phyloP scores from a whole-genome alignment of 2,888 invertebrate genomes.

The Teinopalpus imperialis region DNA sequence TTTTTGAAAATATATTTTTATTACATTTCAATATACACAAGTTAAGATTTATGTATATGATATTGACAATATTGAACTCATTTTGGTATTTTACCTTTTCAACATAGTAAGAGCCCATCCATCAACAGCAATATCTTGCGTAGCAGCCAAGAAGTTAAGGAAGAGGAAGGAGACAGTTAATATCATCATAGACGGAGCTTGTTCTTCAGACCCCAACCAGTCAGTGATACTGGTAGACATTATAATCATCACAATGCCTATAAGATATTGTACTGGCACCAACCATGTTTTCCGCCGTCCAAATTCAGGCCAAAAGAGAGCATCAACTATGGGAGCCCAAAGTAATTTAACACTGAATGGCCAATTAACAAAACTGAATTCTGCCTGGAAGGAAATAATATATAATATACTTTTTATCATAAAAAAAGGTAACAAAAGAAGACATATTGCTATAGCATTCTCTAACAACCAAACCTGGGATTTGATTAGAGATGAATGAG shows the following conservation, averaged over 20 bases:
- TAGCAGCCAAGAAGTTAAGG: constrained; percentile 97
- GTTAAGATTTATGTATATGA: too few species aligned
- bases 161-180: constrained; percentile 94
- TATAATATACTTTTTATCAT: too few species aligned
- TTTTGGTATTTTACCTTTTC: constrained; percentile 83
- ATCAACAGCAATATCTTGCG: constrained; percentile 99
- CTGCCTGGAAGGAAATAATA: constrained; percentile 82
- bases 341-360: constrained; percentile 95
- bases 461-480: too few species aligned
- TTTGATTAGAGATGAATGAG: too few species aligned
- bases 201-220: constrained; percentile 87
- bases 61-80: background rate
- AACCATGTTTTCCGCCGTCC: constrained; percentile 98
- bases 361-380: constrained; percentile 97
- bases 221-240: constrained; percentile 88
- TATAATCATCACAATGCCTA: constrained; percentile 94
- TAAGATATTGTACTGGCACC: constrained; percentile 95
- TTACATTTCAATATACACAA: too few species aligned
- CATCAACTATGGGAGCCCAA: constrained; percentile 99
- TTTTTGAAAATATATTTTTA: background rate
- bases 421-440: too few species aligned
- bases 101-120: constrained; percentile 99
- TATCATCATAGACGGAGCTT: constrained; percentile 86
- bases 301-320: constrained; percentile 90
- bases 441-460: too few species aligned